phyloP scores from a whole-genome alignment of 2,888 invertebrate species.

The Drosophila recens region DNA sequence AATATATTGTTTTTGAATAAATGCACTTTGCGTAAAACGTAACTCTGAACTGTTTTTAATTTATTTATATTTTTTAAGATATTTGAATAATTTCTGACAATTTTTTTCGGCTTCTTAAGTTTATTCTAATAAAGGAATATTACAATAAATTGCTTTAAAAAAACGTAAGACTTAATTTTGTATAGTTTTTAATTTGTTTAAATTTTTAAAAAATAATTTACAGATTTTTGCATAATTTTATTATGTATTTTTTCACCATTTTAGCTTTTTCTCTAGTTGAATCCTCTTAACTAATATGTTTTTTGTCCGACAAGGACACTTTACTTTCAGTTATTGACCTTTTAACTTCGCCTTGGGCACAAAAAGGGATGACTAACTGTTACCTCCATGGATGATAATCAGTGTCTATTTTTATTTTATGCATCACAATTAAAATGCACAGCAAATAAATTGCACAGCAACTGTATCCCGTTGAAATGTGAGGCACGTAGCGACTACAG shows the following conservation, averaged over 20 bases:
- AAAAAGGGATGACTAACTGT: conserved; percentile 4
- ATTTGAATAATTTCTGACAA: not conserved
- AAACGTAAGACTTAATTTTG: no score
- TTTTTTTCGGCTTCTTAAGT: no score
- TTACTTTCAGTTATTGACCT: conserved; percentile 8
- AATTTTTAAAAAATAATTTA: no score
- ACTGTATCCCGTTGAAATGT: conserved; percentile 32
- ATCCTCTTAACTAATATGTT: not conserved
- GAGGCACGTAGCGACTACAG: conserved; percentile 36
- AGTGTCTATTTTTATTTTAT: conserved; percentile 50
- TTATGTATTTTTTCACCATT: no score
- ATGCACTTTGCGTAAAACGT: conserved; percentile 78
- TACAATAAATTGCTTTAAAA: no score
- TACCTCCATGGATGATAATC: conserved; percentile 9
- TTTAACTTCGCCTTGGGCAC: conserved; percentile 36
- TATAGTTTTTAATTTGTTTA: not conserved
- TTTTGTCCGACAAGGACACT: conserved; percentile 1
- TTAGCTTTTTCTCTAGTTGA: no score
- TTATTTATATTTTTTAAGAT: not conserved
- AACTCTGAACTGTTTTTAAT: not conserved
- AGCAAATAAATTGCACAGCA: conserved; percentile 58
- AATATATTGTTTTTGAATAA: conserved; percentile 58
- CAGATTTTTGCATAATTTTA: no score
- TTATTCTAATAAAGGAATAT: no score
- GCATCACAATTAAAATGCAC: conserved; percentile 60